Evolutionary conservation across 1,140 invertebrate genomes (phyloP).

Genomic region (Drosophila melanica): DNA sequence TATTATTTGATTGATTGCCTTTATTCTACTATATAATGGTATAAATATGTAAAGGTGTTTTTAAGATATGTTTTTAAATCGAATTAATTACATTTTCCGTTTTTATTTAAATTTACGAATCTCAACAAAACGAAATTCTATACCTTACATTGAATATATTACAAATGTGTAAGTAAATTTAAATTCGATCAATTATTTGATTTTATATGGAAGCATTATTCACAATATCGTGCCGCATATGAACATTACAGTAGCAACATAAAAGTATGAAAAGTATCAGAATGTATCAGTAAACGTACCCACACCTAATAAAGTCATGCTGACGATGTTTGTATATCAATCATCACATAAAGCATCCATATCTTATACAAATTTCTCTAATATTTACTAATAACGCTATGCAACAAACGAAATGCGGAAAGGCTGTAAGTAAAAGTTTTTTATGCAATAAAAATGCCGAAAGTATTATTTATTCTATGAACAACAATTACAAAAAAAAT

Average conservation of each 20-base stretch:
- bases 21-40: not conserved
- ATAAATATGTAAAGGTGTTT: not conserved
- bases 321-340: not conserved
- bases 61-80: constrained; percentile 22
- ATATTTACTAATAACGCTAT: no score
- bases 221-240: constrained; percentile 16
- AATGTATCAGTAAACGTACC: constrained; percentile 2
- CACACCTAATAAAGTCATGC: not conserved
- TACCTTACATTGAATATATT: constrained; percentile 66
- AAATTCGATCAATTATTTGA: constrained; percentile 39
- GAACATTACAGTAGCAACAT: constrained; percentile 14
- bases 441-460: no score
- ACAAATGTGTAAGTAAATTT: constrained; percentile 72
- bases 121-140: constrained; percentile 58
- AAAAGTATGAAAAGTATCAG: constrained; percentile 4
- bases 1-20: not conserved
- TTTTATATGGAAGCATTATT: constrained; percentile 21
- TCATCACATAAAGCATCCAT: not conserved
- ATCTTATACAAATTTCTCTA: no score
- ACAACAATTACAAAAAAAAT: no score
- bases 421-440: no score
- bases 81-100: constrained; percentile 61
- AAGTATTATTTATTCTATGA: no score
- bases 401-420: no score
- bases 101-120: constrained; percentile 39